These are phyloP conservation scores for Tetropium fuscum DNA, from an alignment of 2,888 invertebrate genomes.

Conservation along the genomic window DNA sequence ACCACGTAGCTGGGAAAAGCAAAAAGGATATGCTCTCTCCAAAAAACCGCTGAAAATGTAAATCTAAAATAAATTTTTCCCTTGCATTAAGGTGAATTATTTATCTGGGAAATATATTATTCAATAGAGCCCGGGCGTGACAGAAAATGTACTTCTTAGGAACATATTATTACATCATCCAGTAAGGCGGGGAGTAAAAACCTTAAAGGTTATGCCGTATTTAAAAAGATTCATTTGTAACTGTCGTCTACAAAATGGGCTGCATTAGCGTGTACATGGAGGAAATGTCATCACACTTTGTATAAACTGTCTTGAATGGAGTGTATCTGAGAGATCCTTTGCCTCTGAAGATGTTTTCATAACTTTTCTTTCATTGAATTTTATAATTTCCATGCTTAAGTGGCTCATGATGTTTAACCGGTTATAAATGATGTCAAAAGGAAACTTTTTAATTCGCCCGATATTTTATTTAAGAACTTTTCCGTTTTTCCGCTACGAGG, in stretches of 20 bases:
- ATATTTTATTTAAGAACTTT: constrained; percentile 26
- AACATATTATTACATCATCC: constrained; percentile 38
- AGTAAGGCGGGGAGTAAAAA: constrained; percentile 31
- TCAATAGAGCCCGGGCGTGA: background rate
- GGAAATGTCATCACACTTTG: constrained; percentile 51
- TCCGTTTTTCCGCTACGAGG: background rate
- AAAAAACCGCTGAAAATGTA: background rate
- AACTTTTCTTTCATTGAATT: constrained; percentile 44
- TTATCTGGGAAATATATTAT: constrained; percentile 9
- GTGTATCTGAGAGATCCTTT: constrained; percentile 40
- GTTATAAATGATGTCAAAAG: constrained; percentile 30
- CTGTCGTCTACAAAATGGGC: constrained; percentile 52
- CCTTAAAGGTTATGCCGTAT: constrained; percentile 42
- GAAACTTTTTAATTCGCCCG: constrained; percentile 30
- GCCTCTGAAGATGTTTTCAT: constrained; percentile 44
- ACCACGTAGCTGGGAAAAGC: too few species aligned
- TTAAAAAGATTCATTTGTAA: constrained; percentile 55
- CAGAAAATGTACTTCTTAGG: constrained; percentile 23
- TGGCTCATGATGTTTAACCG: constrained; percentile 31
- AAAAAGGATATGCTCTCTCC: too few species aligned
- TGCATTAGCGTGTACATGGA: constrained; percentile 54
- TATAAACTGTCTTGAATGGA: constrained; percentile 47
- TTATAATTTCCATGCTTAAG: constrained; percentile 29
- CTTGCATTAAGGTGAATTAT: background rate
- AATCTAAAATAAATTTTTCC: background rate